phyloP scores from a whole-genome alignment of 2,113 vertebrate species.

The Copsychus sechellarum region DNA sequence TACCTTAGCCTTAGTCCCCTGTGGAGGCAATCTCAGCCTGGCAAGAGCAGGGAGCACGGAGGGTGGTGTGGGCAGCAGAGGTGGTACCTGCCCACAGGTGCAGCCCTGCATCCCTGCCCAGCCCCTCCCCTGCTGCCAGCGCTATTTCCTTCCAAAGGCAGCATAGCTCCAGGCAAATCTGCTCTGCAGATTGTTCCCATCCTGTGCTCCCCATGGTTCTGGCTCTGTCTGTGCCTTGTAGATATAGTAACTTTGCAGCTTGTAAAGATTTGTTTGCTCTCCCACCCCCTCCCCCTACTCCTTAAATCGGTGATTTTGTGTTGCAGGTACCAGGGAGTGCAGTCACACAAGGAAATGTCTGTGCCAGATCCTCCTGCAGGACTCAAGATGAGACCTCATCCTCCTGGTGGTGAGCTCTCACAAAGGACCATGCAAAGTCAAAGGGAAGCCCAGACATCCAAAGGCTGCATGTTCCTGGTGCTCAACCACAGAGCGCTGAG shows the following conservation, averaged over 20 bases:
- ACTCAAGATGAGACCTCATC: background rate
- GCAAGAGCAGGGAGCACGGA: background rate
- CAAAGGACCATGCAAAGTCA: fast-evolving
- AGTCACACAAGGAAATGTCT: background rate
- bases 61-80: background rate
- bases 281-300: background rate
- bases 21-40: background rate
- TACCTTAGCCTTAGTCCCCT: background rate
- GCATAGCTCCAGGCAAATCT: constrained; percentile 15
- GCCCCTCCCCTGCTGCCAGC: fast-evolving
- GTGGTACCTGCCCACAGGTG: background rate
- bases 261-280: constrained; percentile 38
- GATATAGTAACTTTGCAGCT: constrained; percentile 55
- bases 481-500: background rate
- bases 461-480: background rate
- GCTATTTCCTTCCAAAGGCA: background rate
- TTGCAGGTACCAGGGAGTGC: fast-evolving
- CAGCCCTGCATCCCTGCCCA: background rate
- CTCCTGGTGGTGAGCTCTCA: background rate
- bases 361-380: background rate
- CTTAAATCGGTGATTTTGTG: background rate
- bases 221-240: constrained; percentile 50
- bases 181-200: constrained; percentile 43
- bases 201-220: constrained; percentile 32
- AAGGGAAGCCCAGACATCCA: background rate